Evolutionary conservation across 2,888 invertebrate genomes (phyloP), one percentile per base, ranked within the genome.

Genomic region (Phania funesta): DNA sequence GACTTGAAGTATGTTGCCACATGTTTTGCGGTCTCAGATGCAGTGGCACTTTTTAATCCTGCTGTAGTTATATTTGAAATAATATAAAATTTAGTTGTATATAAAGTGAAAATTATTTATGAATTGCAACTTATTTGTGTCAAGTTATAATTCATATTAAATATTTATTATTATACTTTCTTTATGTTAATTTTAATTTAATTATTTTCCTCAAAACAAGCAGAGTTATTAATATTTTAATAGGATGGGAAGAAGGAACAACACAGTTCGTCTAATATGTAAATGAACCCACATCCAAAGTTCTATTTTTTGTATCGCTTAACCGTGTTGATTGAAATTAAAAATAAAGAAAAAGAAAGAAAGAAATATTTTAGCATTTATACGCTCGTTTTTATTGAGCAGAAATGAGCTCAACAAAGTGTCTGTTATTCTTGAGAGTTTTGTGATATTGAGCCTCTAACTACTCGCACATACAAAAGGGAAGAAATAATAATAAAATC

Each of bases 401-500:
- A 73, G 52, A 35, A 64, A 65, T 74, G 41, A 60, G 71, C 71
- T 70, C 54, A 74, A 65, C 35, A 74, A 74, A 24, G 38, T 65
- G 7, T 50, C 18, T 35, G 46, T 64, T 35, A 24, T 20, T 35
- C 44, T 65, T 62, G 29, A n/a, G 58, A 26, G 26, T 54, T 44
- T 60, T 68, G 62, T 62, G 62, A 60, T 70, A 38, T 79, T 73
- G 71, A 79, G 78, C 78, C 58, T n/a, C n/a, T n/a, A n/a, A n/a
- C n/a, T n/a, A n/a, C n/a, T n/a, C n/a, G n/a, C 26, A 35, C 44
- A 35, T 6, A 50, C 24, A 68, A 18, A 60, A 60, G 13, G 22
- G 16, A 64, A 29, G 24, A 24, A 64, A 29, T 29, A 5, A 62
- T 18, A 35, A 65, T 35, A 44, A 0, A 38, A 64, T 7, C n/a